Percentiles rank a stretch among this genome's conserved stretches.
phyloP scores from a whole-genome alignment of 2,888 invertebrate genomes.

The Macrophya alboannulata region DNA sequence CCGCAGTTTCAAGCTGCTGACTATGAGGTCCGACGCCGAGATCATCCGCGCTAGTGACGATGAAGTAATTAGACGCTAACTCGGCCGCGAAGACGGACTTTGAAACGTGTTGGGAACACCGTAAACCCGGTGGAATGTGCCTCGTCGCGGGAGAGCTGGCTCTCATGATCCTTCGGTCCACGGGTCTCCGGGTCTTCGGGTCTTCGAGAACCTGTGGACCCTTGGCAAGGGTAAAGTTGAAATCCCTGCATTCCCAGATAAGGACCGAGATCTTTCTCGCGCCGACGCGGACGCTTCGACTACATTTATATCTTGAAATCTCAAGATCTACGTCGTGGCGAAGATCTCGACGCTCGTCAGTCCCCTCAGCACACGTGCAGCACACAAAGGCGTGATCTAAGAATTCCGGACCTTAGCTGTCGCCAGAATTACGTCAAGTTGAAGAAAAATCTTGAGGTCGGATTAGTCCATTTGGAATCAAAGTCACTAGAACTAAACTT shows the following conservation, averaged over 20 bases:
- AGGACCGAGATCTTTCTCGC: conserved; percentile 36
- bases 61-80: conserved; percentile 51
- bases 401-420: conserved; percentile 16
- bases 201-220: conserved; percentile 22
- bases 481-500: not conserved
- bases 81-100: conserved; percentile 34
- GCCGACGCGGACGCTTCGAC: conserved; percentile 28
- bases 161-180: conserved; percentile 47
- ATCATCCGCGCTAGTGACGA: conserved; percentile 47
- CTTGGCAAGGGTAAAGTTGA: conserved; percentile 45
- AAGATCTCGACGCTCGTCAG: conserved; percentile 15
- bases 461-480: not conserved
- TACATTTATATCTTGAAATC: conserved; percentile 44
- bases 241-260: conserved; percentile 51
- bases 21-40: conserved; percentile 34
- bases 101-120: conserved; percentile 36
- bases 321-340: conserved; percentile 33
- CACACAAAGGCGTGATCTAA: not conserved
- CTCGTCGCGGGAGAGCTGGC: conserved; percentile 29
- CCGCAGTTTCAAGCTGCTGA: conserved; percentile 45
- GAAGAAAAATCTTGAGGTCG: not conserved
- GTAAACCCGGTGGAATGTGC: conserved; percentile 47
- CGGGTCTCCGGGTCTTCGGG: conserved; percentile 8
- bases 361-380: conserved; percentile 33
- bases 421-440: conserved; percentile 13